These are phyloP conservation scores for Squalus acanthias DNA, from an alignment of 2,797 vertebrate genomes.

Conservation along the genomic window DNA sequence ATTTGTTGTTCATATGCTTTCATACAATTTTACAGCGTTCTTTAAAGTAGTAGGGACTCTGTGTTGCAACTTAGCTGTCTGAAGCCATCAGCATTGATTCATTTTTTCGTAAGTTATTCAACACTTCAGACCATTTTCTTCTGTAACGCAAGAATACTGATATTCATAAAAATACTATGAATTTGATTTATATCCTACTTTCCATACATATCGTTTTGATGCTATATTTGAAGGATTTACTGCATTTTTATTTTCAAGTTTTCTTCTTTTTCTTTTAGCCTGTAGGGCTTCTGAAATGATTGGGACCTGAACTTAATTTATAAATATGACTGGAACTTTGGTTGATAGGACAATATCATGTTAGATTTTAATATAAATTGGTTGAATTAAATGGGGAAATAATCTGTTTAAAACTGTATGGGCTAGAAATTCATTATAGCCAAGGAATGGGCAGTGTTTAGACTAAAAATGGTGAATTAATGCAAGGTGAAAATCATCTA, in stretches of 20 bases:
- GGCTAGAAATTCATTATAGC: too few species aligned
- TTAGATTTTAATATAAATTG: not conserved
- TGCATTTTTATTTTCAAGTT: not conserved
- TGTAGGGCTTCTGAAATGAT: not conserved
- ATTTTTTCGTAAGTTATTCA: constrained; percentile 10
- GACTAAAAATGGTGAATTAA: too few species aligned
- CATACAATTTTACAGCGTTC: not conserved
- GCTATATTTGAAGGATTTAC: not conserved
- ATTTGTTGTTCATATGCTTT: not conserved
- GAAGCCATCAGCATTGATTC: not conserved
- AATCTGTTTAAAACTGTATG: not conserved
- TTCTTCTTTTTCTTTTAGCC: not conserved
- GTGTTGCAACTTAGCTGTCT: not conserved
- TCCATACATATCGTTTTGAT: not conserved
- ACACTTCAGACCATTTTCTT: not conserved
- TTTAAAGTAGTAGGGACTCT: not conserved
- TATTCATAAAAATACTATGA: not conserved
- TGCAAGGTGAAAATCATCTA: too few species aligned
- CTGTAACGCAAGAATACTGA: not conserved
- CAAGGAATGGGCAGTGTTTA: too few species aligned
- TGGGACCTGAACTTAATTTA: not conserved
- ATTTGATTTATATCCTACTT: not conserved
- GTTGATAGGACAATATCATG: not conserved
- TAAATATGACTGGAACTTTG: not conserved
- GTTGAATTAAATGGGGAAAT: not conserved